A percentile compares a stretch with the other conserved stretches of the same genome.
Evolutionary conservation across 2,888 invertebrate species (phyloP).

Genomic region (Vanessa cardui): DNA sequence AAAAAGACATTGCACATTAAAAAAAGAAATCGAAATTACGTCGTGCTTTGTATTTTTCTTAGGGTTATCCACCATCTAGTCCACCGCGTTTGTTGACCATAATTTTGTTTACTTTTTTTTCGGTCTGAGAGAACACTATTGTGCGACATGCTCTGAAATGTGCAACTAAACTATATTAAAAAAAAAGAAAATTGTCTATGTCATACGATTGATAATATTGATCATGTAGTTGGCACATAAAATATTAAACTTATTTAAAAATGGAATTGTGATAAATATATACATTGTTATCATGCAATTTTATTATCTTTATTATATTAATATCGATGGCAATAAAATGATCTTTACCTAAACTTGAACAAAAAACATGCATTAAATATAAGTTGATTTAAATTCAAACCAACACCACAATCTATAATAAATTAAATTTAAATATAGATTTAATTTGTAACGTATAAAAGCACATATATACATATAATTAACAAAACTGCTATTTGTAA

Average conservation of each 20-base stretch:
- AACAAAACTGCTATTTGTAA: background rate
- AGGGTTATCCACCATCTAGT: no score
- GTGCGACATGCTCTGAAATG: conserved; percentile 7
- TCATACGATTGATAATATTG: no score
- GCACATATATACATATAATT: conserved; percentile 2
- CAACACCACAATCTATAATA: background rate
- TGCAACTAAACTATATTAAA: background rate
- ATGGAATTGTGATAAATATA: background rate
- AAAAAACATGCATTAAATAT: conserved; percentile 3
- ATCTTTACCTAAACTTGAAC: background rate
- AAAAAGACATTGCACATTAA: no score
- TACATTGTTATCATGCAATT: conserved; percentile 6
- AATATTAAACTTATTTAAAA: background rate
- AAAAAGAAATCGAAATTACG: no score
- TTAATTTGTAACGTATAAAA: background rate
- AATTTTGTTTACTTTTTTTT: background rate
- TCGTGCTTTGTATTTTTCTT: no score
- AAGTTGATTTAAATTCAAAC: background rate
- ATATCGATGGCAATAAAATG: background rate
- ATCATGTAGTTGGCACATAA: background rate
- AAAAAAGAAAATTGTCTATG: background rate
- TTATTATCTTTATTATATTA: conserved; percentile 8
- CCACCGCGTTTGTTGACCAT: background rate
- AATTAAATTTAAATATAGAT: background rate
- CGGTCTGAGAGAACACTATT: background rate